Percentiles rank a stretch among this genome's conserved stretches.
Conservation (phyloP, 1,140 invertebrate genomes). For the Bombus haemorrhoidalis region DNA sequence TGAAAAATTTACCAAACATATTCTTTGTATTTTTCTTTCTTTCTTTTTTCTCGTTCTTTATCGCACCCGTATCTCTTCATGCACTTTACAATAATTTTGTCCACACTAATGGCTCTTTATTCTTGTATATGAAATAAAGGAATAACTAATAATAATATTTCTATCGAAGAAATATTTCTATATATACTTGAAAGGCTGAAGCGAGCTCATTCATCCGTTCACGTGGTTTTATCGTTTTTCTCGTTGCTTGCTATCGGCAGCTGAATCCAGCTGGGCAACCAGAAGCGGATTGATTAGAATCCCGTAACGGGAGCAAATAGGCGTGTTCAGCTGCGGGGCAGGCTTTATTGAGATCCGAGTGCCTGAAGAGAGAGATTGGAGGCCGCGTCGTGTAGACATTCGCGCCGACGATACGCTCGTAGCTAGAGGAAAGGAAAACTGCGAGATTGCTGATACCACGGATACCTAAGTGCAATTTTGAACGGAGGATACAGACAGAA, state of each 20-base stretch:
- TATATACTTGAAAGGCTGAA: no score
- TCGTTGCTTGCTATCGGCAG: neutral
- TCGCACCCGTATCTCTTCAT: no score
- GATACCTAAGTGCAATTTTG: constrained; percentile 5
- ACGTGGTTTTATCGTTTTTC: neutral
- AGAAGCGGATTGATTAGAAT: constrained; percentile 20
- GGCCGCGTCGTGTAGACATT: neutral
- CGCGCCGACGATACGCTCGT: neutral
- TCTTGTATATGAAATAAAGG: no score
- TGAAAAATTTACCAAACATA: no score
- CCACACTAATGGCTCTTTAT: no score
- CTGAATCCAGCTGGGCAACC: neutral
- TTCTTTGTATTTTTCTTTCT: no score
- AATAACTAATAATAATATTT: no score
- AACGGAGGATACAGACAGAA: neutral
- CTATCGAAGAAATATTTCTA: no score
- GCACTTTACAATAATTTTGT: no score
- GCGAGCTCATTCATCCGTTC: no score
- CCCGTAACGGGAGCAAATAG: neutral
- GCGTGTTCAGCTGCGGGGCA: neutral
- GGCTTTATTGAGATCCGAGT: constrained; percentile 21
- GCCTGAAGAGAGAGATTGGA: constrained; percentile 7
- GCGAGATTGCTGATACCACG: neutral
- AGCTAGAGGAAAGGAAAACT: neutral
- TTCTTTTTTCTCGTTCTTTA: no score